Evolutionary conservation across 2,797 vertebrate genomes (phyloP), one percentile per base, ranked within the genome.

Genomic region (Notoglanidium macrostoma): DNA sequence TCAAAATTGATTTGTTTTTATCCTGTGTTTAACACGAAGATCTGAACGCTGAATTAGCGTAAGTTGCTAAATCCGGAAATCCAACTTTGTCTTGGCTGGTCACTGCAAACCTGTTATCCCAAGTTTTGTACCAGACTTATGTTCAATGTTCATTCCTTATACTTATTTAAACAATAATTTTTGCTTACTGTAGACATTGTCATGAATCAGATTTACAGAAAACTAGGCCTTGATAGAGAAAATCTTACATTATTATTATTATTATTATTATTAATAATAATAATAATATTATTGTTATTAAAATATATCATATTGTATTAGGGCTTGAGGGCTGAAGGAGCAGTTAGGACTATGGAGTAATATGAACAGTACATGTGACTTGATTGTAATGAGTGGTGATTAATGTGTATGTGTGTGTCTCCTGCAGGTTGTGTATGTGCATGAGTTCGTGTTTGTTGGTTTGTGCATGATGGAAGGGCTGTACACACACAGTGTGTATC

Each of bases 401-500:
- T 49, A 21, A 61, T 32, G 10, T 73, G 21, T 76, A 5, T 29
- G 5, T 81, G 23, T 63, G 35, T 85, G 40, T 61, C 15, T 44
- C 12, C 63, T 63, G 44, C 59, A 67, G 79, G 59, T 17, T 46
- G 59, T 81, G 79, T n/a, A 10, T 29, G 59, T 29, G 40, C 4
- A 32, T 49, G 76, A 23, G 83, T 72, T 54, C 61, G 87, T 82
- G 76, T 46, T 9, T 82, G 21, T 5, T 85, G 40, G 85, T 49
- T 91, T 96, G 91, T 67, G 57, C 19, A 32, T 12, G 92, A 99
- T 99, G 98, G 97, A 98, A 93, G 91, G 95, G 32, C 93, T 97
- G 85, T 97, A 97, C 77, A 95, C 95, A 89, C 98, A 99, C 94
- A 97, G 98, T 94, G 97, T 97, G 87, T 98, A 98, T 91, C 97